Evolutionary conservation across 2,888 invertebrate species (phyloP), one percentile per base, ranked within the genome.

Genomic region (Microctonus brassicae): DNA sequence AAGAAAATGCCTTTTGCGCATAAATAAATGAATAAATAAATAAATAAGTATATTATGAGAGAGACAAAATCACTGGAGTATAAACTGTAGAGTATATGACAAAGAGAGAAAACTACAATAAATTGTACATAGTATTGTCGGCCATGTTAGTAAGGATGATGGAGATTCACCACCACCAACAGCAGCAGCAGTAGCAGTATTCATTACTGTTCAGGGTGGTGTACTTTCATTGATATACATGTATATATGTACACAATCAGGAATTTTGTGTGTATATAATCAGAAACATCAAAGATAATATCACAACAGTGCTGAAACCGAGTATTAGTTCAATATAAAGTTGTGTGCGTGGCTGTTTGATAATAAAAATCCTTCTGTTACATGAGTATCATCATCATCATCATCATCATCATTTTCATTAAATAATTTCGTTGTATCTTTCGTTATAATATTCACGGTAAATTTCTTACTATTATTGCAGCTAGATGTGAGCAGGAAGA

Each of bases 71-170:
- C n/a, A n/a, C n/a, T 29, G 7, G 29, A 29, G 29, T 3, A 7
- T 5, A 29, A 29, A 29, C 7, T 29, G 7, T 29, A 3, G 29
- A 47, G 17, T n/a, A 17, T 20, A 1, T 17, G 47, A 47, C n/a
- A 36, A 34, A 22, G 62, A 20, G 60, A 26, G 66, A 9, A 20
- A 61, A 42, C 34, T 17, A 34, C 34, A 57, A 47, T 42, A 39
- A 57, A 62, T 61, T 53, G 33, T 34, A 63, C 62, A 76, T 72
- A 66, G 20, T 66, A 29, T 57, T 67, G 77, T 73, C 76, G 71
- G 77, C 77, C 77, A 77, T 77, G 71, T 77, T 53, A 53, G 74
- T 75, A 75, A 70, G 74, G 75, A 77, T 76, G 76, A 73, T 74
- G 69, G 75, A 69, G 75, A 71, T 58, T 67, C 22, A 24, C 17